phyloP scores from a whole-genome alignment of 2,113 vertebrate genomes.

The Phalacrocorax pelagicus region DNA sequence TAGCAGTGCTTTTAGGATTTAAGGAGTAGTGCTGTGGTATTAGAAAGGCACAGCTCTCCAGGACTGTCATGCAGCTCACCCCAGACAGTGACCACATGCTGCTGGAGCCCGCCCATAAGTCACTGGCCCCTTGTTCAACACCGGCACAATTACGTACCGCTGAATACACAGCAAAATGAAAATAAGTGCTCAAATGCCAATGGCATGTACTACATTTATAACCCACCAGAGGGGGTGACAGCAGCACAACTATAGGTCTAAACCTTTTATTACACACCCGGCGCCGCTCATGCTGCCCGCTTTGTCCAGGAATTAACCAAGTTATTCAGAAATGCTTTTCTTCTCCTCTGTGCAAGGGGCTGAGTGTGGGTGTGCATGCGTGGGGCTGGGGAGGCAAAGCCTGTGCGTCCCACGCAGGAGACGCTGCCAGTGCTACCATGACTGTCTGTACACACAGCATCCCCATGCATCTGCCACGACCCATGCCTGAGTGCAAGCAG shows the following conservation, averaged over 20 bases:
- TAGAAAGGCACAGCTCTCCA: neutral
- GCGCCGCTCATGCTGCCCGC: fast-evolving
- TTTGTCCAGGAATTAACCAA: neutral
- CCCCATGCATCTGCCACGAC: fast-evolving
- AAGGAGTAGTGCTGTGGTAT: fast-evolving
- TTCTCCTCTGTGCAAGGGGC: neutral
- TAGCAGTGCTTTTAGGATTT: neutral
- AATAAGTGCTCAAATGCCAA: neutral
- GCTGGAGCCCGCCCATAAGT: neutral
- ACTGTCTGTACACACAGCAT: neutral
- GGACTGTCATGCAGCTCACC: neutral
- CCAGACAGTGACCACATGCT: neutral
- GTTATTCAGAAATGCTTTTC: neutral
- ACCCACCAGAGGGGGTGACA: slow-evolving; percentile 34
- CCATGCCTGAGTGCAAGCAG: neutral
- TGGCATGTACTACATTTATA: neutral
- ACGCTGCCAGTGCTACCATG: fast-evolving
- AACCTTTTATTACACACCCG: neutral
- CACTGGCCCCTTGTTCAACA: slow-evolving; percentile 1
- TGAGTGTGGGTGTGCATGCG: neutral
- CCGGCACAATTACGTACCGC: fast-evolving
- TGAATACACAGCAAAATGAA: neutral
- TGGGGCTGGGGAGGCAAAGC: neutral
- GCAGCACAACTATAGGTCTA: neutral
- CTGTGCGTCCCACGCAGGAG: fast-evolving